Conservation (phyloP, 2,888 invertebrate species). For the Eupithecia tripunctaria region DNA sequence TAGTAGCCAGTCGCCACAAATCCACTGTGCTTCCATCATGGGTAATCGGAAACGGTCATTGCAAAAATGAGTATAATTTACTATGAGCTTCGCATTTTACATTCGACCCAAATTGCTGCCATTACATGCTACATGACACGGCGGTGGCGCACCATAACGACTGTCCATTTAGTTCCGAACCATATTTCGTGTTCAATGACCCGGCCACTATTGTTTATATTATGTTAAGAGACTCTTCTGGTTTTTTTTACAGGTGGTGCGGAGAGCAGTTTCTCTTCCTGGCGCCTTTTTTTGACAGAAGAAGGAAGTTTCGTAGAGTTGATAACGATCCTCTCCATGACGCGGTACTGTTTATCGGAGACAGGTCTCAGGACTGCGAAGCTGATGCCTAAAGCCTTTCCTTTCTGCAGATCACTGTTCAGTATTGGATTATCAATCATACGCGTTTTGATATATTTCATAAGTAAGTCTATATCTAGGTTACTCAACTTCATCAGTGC, state of each 20-base stretch:
- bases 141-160: constrained; percentile 67
- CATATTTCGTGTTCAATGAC: constrained; percentile 52
- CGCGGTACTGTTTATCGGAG: constrained; percentile 69
- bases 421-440: constrained; percentile 62
- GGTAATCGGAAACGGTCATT: constrained; percentile 81
- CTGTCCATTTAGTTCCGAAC: constrained; percentile 58
- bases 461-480: constrained; percentile 63
- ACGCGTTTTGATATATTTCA: constrained; percentile 68
- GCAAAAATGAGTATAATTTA: constrained; percentile 79
- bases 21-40: constrained; percentile 71
- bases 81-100: constrained; percentile 71
- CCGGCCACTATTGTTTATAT: constrained; percentile 44
- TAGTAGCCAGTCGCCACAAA: constrained; percentile 61
- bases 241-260: constrained; percentile 62
- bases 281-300: constrained; percentile 62
- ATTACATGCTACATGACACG: constrained; percentile 73
- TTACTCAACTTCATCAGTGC: constrained; percentile 67
- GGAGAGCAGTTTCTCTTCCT: constrained; percentile 60
- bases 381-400: constrained; percentile 68
- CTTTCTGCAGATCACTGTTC: constrained; percentile 69
- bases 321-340: constrained; percentile 70
- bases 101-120: constrained; percentile 73
- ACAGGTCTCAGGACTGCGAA: constrained; percentile 71
- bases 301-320: constrained; percentile 51
- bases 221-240: constrained; percentile 50